Conservation (phyloP, 2,888 invertebrate genomes). For the Strigamia transsilvanica region DNA sequence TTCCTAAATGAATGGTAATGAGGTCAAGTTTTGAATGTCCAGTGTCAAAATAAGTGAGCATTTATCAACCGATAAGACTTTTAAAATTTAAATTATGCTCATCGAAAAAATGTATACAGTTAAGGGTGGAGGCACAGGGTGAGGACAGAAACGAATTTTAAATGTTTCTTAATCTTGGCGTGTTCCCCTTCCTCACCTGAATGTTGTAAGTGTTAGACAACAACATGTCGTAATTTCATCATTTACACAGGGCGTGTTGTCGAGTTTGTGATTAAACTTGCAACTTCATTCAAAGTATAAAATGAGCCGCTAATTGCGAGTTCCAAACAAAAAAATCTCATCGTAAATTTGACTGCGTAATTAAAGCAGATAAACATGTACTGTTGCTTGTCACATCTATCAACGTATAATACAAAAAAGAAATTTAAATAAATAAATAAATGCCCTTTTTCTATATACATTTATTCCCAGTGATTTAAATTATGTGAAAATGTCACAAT, state of each 20-base stretch:
- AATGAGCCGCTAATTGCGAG: slow-evolving; percentile 30
- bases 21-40: slow-evolving; percentile 13
- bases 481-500: too few species aligned
- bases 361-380: slow-evolving; percentile 30
- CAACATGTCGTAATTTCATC: slow-evolving; percentile 30
- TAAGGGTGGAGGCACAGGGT: background rate
- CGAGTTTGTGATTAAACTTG: slow-evolving; percentile 25
- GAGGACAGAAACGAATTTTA: slow-evolving; percentile 26
- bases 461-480: too few species aligned
- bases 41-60: slow-evolving; percentile 21
- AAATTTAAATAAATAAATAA: background rate
- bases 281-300: slow-evolving; percentile 21
- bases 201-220: slow-evolving; percentile 17
- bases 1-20: background rate
- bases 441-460: background rate
- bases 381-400: slow-evolving; percentile 46
- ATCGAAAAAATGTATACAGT: background rate
- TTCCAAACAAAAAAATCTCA: background rate
- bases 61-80: background rate
- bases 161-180: slow-evolving; percentile 7
- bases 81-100: background rate
- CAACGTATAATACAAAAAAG: background rate
- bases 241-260: slow-evolving; percentile 30
- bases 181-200: slow-evolving; percentile 26
- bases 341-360: slow-evolving; percentile 30